Evolutionary conservation across 2,797 vertebrate genomes (phyloP).

Genomic region (Gallirallus australis): DNA sequence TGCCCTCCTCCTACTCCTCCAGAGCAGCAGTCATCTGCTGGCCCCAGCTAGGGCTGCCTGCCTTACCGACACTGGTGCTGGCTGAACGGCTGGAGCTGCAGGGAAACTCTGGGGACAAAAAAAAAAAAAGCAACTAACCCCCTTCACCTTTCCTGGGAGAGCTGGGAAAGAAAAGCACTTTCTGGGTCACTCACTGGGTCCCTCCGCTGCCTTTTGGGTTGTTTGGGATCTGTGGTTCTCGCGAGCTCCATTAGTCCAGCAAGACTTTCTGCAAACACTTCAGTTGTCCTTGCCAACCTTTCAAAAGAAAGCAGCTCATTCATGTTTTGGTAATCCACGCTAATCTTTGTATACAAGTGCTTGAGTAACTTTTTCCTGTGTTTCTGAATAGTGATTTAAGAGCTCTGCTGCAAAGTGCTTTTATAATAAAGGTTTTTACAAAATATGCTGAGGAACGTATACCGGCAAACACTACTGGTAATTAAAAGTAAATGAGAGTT

Average conservation of each 20-base stretch:
- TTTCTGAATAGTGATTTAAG: not conserved
- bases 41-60: fast-evolving
- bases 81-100: not conserved
- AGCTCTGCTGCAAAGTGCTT: not conserved
- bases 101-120: not conserved
- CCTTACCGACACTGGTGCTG: fast-evolving
- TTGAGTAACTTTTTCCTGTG: not conserved
- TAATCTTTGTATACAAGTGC: not conserved
- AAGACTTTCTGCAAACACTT: not conserved
- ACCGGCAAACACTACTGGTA: not conserved
- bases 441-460: not conserved
- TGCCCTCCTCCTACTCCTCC: not conserved
- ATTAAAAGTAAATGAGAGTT: not conserved
- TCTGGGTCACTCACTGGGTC: not conserved
- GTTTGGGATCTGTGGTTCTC: not conserved
- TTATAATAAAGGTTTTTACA: not conserved
- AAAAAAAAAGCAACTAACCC: not conserved
- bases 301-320: not conserved
- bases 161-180: not conserved
- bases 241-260: not conserved
- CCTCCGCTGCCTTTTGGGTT: not conserved
- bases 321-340: not conserved
- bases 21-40: not conserved
- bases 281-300: not conserved
- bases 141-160: not conserved